Evolutionary conservation across 2,888 invertebrate genomes (phyloP), one percentile per base, ranked within the genome.

Genomic region (Agriopis marginaria): DNA sequence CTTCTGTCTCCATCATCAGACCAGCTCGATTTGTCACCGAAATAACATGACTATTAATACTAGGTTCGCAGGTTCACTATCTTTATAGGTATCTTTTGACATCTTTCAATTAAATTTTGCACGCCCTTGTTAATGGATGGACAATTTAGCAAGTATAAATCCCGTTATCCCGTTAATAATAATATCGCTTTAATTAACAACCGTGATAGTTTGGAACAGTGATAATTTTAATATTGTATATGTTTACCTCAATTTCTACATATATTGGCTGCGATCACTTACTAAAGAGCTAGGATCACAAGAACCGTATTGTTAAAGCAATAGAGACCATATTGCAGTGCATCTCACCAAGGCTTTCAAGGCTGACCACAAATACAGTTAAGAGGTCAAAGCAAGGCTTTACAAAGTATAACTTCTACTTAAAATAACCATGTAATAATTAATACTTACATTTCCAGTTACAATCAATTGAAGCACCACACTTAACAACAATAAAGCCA

Each of bases 361-460:
- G 39, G 17, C 17, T 42, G 9, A 10, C 5, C 17, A 56, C 17
- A 17, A 55, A 44, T 6, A 44, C n/a, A 6, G 54, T 54, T 44
- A 44, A 17, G 45, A 59, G 45, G 45, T 59, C 23, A 59, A 5
- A 17, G 44, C 45, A 45, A 59, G 12, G 14, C 17, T 32, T 7
- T 47, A 39, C 7, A 9, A 32, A 32, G 5, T 9, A 11, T 44
- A 5, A 58, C 14, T 51, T 11, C n/a, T 7, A 47, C 47, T 17
- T 50, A 23, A 49, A 49, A 49, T 8, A 14, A 51, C 6, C 9
- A 32, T 10, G 5, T 3, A 23, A 51, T 23, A 10, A 11, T 12
- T 23, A 11, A 9, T 50, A 61, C 61, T 61, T 42, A 61, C 61
- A 51, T 51, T 40, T 50, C 61, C 61, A 50, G 14, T 10, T 8